phyloP scores from a whole-genome alignment of 2,797 vertebrate species.

The Poeciliopsis paucimaculata region DNA sequence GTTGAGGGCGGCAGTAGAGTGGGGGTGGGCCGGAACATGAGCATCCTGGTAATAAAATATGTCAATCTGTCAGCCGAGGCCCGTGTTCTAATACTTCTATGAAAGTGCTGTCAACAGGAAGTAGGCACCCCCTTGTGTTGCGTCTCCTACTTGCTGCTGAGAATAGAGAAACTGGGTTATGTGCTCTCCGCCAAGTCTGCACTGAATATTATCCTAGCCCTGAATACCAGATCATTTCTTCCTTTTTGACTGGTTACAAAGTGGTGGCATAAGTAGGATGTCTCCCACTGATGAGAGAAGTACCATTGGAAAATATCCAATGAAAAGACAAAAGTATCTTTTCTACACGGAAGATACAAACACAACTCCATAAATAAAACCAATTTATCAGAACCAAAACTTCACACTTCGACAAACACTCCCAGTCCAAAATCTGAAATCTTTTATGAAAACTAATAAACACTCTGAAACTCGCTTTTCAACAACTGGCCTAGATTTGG shows the following conservation, averaged over 20 bases:
- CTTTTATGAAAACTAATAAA: background rate
- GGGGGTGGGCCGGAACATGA: background rate
- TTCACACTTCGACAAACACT: background rate
- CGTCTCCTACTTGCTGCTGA: background rate
- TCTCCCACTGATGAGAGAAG: background rate
- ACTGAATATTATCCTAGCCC: background rate
- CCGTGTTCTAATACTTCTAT: background rate
- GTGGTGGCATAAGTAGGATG: background rate
- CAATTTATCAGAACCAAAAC: background rate
- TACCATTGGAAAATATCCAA: background rate
- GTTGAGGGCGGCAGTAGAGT: background rate
- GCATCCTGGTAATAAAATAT: background rate
- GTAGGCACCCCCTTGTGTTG: background rate
- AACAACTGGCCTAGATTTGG: background rate
- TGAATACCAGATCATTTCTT: background rate
- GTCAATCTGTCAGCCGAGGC: background rate
- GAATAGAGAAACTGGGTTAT: slow-evolving; percentile 1
- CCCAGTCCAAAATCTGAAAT: background rate
- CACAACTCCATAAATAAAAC: background rate
- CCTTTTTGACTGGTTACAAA: background rate
- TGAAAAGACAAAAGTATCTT: background rate
- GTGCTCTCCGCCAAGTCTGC: background rate
- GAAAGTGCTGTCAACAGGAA: background rate
- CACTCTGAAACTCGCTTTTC: background rate
- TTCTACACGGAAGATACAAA: background rate